These are phyloP conservation scores for Mormyrus hasselquistii DNA, from an alignment of 2,797 vertebrate genomes.

Conservation along the genomic window DNA sequence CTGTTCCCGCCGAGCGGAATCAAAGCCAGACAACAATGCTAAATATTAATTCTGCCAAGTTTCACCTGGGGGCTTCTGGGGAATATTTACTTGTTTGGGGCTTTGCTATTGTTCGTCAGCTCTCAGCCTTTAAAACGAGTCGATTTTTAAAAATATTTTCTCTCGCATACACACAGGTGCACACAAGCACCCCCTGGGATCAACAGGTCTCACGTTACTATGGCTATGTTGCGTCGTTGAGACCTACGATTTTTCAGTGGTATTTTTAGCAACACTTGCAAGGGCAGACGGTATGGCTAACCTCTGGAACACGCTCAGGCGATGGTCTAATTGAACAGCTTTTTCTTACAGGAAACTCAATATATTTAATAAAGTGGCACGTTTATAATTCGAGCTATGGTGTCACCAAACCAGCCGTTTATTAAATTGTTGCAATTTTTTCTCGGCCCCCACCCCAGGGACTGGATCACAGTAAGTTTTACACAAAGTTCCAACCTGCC, in stretches of 20 bases:
- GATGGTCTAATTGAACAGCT: neutral
- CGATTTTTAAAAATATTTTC: constrained; percentile 11
- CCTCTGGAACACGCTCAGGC: neutral
- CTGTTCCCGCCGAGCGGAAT: constrained; percentile 23
- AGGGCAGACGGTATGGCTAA: neutral
- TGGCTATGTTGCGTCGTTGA: neutral
- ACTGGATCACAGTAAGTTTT: neutral
- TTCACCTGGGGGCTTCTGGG: neutral
- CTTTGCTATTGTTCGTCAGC: neutral
- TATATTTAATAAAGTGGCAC: neutral
- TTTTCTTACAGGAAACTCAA: constrained; percentile 12
- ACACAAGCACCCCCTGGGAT: neutral
- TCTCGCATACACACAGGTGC: neutral
- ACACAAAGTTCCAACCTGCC: neutral
- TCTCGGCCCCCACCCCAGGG: neutral
- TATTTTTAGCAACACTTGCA: constrained; percentile 16
- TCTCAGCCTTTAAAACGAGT: neutral
- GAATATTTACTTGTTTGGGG: neutral
- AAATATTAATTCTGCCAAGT: constrained; percentile 19
- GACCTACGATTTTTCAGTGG: neutral
- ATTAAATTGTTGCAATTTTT: constrained; percentile 3
- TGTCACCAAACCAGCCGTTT: neutral
- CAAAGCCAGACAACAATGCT: constrained; percentile 30
- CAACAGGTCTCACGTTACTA: constrained; percentile 8
- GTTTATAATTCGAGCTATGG: neutral